phyloP scores from a whole-genome alignment of 2,797 vertebrate species.

The Hippoglossus hippoglossus region DNA sequence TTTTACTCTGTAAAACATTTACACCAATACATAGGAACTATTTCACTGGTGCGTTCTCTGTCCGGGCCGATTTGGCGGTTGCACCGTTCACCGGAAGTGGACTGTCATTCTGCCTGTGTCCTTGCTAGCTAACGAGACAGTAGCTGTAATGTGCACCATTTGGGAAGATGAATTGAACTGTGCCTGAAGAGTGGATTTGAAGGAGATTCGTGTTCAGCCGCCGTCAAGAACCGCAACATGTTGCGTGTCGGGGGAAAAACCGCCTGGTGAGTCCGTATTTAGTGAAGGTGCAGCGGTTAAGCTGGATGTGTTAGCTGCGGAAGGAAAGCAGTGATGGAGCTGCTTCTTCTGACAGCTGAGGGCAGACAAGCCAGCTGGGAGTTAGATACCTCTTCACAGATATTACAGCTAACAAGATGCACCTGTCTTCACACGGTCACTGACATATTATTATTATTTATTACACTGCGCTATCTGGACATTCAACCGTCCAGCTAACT shows the following conservation, averaged over 20 bases:
- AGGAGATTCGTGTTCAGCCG: constrained; percentile 39
- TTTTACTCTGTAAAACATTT: background rate
- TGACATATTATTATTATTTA: background rate
- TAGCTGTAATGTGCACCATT: constrained; percentile 65
- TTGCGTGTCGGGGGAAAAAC: constrained; percentile 81
- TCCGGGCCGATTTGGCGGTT: constrained; percentile 52
- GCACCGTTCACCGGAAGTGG: constrained; percentile 74
- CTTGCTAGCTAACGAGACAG: constrained; percentile 80
- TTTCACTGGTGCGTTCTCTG: background rate
- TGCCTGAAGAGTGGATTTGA: constrained; percentile 46
- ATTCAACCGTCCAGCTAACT: background rate
- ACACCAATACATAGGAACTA: constrained; percentile 25
- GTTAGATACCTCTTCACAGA: background rate
- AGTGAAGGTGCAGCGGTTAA: constrained; percentile 1
- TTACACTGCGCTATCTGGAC: background rate
- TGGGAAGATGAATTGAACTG: constrained; percentile 77
- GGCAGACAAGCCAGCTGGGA: constrained; percentile 8
- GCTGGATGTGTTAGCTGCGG: constrained; percentile 27
- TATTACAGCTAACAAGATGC: background rate
- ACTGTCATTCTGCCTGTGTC: constrained; percentile 80
- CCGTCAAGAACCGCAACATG: constrained; percentile 73
- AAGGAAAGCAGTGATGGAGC: constrained; percentile 4
- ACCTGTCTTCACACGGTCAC: too few species aligned
- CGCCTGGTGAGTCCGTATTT: constrained; percentile 78
- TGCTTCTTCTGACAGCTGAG: constrained; percentile 56